Evolutionary conservation across 2,888 invertebrate genomes (phyloP).

Genomic region (Pammene aurita): DNA sequence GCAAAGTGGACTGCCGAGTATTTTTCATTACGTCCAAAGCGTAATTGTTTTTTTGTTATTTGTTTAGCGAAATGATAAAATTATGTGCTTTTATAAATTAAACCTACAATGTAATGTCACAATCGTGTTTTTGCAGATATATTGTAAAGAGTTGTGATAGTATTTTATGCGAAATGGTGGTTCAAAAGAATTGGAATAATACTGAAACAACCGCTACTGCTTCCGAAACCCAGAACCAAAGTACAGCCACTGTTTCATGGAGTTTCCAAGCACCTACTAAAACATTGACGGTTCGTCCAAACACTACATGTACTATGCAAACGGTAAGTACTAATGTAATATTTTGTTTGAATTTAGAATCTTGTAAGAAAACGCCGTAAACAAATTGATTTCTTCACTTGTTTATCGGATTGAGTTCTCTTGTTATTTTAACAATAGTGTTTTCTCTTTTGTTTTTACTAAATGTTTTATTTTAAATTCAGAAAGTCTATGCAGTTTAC

Average conservation of each 20-base stretch:
- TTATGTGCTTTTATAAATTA: slow-evolving; percentile 18
- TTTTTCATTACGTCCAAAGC: slow-evolving; percentile 14
- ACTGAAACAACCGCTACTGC: slow-evolving; percentile 63
- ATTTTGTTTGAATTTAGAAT: slow-evolving; percentile 1
- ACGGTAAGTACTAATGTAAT: slow-evolving; percentile 63
- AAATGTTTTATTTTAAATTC: slow-evolving; percentile 2
- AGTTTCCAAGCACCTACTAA: slow-evolving; percentile 69
- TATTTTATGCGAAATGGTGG: slow-evolving; percentile 70
- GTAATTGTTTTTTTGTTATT: slow-evolving; percentile 26
- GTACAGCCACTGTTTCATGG: slow-evolving; percentile 63
- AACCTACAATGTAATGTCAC: slow-evolving; percentile 8
- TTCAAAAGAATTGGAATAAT: slow-evolving; percentile 74
- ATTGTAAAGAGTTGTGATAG: slow-evolving; percentile 36
- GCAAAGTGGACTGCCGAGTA: slow-evolving; percentile 8
- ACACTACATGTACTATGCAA: slow-evolving; percentile 65
- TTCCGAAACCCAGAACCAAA: slow-evolving; percentile 52
- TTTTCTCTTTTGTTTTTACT: slow-evolving; percentile 7
- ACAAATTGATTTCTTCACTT: not conserved
- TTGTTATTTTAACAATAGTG: not conserved
- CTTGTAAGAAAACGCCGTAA: not conserved
- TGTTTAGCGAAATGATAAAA: not conserved
- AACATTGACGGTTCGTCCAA: slow-evolving; percentile 61
- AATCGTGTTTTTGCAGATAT: slow-evolving; percentile 15
- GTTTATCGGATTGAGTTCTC: not conserved
- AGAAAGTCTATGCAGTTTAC: not conserved